Base-by-base conservation (phyloP, 2,113 vertebrate genomes). In the Rhinopithecus roxellana region DNA sequence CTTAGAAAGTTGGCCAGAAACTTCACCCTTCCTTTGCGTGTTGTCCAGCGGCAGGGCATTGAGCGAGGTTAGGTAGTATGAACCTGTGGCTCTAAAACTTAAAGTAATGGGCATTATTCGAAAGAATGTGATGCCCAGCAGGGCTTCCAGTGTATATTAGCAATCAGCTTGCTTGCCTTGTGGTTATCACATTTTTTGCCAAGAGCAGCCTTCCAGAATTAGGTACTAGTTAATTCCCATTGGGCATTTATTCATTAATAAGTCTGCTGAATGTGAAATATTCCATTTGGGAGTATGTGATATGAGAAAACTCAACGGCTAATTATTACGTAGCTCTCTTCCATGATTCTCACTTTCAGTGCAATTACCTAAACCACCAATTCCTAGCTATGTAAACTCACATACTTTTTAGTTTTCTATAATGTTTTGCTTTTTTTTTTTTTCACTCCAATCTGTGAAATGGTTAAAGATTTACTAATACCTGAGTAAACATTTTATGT, bases 221-320 rank as follows among this genome's bases (percentile, higher is more conserved):
- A 96, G 55, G 83, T 87, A n/a, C 95, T 81, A 79, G 91, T 93
- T 96, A 89, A 98, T 97, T 97, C 95, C 81, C 90, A 81, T 78
- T 8, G 35, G 61, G 40, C 52, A 94, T 82, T 74, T 94, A 79
- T 83, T 94, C 16, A 0, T 88, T 97, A 95, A 80, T 94, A 95
- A 96, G 55, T 88, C 82, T 87, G 79, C 43, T 43, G 86, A 95
- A 74, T 83, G 8, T 69, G 64, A 77, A 91, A 64, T 79, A 93
- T 59, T 79, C 89, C 85, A 45, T 67, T 95, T 61, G 85, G 64
- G 79, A 89, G 74, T 69, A 27, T 89, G 30, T 14, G 4, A 67
- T 75, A 25, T 0, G 72, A 96, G 89, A 90, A 81, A 90, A 57
- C 48, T 72, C 88, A 50, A 57, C 25, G 92, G 77, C 75, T 95